These are phyloP conservation scores for Cotesia typhae DNA, from an alignment of 1,140 invertebrate species.

Conservation along the genomic window DNA sequence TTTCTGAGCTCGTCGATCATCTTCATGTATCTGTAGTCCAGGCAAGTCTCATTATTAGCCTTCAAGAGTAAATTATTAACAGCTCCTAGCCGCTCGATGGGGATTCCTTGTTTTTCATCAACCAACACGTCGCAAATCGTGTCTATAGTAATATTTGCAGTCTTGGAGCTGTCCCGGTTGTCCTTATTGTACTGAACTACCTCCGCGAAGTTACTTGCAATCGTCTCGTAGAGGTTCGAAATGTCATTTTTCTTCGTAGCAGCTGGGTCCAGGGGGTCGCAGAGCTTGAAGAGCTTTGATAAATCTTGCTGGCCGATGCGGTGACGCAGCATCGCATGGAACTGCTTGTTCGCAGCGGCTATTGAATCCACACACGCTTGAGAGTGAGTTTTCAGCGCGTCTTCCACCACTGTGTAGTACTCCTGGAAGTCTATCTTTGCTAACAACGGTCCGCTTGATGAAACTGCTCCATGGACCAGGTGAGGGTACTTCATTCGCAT, in stretches of 20 bases:
- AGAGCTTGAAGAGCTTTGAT: constrained; percentile 75
- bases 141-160: constrained; percentile 82
- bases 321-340: constrained; percentile 72
- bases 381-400: constrained; percentile 72
- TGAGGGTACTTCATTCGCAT: constrained; percentile 89
- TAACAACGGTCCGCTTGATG: constrained; percentile 86
- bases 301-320: constrained; percentile 70
- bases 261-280: constrained; percentile 74
- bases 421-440: constrained; percentile 87
- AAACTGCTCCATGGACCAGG: constrained; percentile 84
- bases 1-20: constrained; percentile 79
- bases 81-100: constrained; percentile 75
- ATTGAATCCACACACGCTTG: constrained; percentile 72
- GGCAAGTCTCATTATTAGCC: constrained; percentile 76
- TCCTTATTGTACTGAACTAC: constrained; percentile 96
- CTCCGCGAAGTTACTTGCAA: constrained; percentile 86
- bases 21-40: constrained; percentile 84
- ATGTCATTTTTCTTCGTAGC: constrained; percentile 75
- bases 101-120: constrained; percentile 68
- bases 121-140: constrained; percentile 80
- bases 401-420: constrained; percentile 78
- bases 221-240: constrained; percentile 79
- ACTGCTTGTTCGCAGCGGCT: constrained; percentile 71
- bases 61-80: constrained; percentile 79
- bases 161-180: constrained; percentile 75